A percentile compares a stretch with the other conserved stretches of the same genome.
Evolutionary conservation across 1,140 invertebrate species (phyloP).

Genomic region (Nylanderia fulva): DNA sequence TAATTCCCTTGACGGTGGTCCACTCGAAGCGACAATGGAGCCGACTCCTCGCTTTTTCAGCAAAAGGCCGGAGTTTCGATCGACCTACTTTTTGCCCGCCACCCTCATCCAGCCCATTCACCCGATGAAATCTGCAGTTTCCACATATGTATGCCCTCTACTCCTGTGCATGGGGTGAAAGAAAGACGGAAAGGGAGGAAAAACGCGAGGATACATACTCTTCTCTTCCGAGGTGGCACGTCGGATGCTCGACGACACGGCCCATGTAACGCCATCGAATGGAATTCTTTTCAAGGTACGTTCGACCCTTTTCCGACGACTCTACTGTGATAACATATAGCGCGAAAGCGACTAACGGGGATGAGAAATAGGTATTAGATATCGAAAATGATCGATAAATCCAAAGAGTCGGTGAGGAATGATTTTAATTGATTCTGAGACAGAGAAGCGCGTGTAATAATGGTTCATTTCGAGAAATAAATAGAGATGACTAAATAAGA

Average conservation of each 20-base stretch:
- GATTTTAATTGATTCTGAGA: background rate
- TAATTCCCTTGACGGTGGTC: slow-evolving; percentile 64
- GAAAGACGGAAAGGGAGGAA: background rate
- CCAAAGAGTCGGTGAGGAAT: background rate
- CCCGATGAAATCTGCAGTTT: slow-evolving; percentile 62
- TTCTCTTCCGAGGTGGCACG: slow-evolving; percentile 35
- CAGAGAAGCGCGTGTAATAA: slow-evolving; percentile 1
- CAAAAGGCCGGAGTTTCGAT: slow-evolving; percentile 66
- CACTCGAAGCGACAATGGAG: slow-evolving; percentile 68
- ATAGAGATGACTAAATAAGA: background rate
- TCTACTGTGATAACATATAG: slow-evolving; percentile 8
- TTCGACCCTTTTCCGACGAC: slow-evolving; percentile 41
- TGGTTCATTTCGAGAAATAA: background rate
- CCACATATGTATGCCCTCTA: slow-evolving; percentile 15
- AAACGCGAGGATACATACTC: slow-evolving; percentile 26
- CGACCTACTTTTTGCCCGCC: slow-evolving; percentile 63
- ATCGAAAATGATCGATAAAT: slow-evolving; percentile 35
- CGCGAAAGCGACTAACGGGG: slow-evolving; percentile 32
- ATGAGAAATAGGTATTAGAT: slow-evolving; percentile 39
- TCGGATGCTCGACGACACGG: slow-evolving; percentile 21
- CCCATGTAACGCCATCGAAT: slow-evolving; percentile 42
- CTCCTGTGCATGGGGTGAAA: background rate
- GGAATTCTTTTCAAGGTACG: slow-evolving; percentile 57
- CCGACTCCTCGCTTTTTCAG: slow-evolving; percentile 62
- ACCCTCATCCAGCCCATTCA: background rate